Percentiles rank a stretch among this genome's conserved stretches.
phyloP scores from a whole-genome alignment of 2,113 vertebrate species.

The Scytalopus superciliaris region DNA sequence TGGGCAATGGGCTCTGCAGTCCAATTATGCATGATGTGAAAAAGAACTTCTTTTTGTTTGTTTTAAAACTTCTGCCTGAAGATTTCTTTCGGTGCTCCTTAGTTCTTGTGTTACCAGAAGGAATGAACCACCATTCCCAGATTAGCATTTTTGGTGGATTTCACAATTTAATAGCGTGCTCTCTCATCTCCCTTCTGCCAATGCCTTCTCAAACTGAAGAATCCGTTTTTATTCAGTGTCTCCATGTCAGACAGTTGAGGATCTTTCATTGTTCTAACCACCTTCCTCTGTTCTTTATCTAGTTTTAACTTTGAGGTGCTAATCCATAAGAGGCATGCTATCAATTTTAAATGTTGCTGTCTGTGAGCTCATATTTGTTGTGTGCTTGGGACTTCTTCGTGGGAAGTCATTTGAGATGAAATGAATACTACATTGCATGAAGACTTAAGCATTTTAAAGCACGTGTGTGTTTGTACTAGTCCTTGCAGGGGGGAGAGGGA shows the following conservation, averaged over 20 bases:
- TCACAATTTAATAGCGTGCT: background rate
- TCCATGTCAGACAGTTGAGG: background rate
- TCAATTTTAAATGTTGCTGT: background rate
- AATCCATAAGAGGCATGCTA: background rate
- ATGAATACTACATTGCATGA: background rate
- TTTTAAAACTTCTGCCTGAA: background rate
- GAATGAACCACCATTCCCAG: background rate
- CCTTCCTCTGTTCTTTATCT: background rate
- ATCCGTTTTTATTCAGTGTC: background rate
- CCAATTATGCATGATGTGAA: background rate
- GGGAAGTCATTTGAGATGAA: background rate
- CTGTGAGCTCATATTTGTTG: background rate
- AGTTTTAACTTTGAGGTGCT: background rate
- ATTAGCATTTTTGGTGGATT: background rate
- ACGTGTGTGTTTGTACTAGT: rapidly evolving
- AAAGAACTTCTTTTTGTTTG: background rate
- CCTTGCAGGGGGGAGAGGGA: background rate
- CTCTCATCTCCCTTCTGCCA: background rate
- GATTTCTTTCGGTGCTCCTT: background rate
- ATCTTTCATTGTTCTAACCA: background rate
- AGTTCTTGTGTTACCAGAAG: background rate
- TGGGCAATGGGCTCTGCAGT: background rate
- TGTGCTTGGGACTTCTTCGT: background rate
- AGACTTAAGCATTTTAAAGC: background rate
- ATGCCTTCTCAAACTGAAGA: background rate